Evolutionary conservation across 2,888 invertebrate genomes (phyloP), one percentile per base, ranked within the genome.

Genomic region (Hypsopygia costalis): DNA sequence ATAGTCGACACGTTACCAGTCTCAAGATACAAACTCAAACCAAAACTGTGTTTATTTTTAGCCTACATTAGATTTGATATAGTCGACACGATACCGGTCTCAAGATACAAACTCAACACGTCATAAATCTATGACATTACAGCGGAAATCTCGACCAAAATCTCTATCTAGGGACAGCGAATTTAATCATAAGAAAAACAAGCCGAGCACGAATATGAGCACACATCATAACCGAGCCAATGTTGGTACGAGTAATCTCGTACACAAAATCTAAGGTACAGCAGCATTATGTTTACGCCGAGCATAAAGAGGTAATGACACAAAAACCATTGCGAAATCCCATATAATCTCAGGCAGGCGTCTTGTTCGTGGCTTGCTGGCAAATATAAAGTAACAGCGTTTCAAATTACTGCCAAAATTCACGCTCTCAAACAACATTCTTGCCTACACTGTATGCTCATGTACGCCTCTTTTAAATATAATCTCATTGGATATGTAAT

Each of bases 311-410:
- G 45, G 53, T 51, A 53, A 42, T 48, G 53, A 48, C 49, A 52
- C 58, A 58, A 58, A 58, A 59, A 58, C 61, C 65, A 61, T 62
- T 53, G 50, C 46, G 9, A 52, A 45, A 62, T 65, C 64, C 60
- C 55, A 58, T 70, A 52, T 69, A 70, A 74, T 70, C 73, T 66
- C 47, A 51, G 48, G 46, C 47, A 49, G 51, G 49, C 55, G 55
- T 58, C 54, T 62, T 55, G 55, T 57, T 32, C 32, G 25, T 11
- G 31, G 20, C 30, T 27, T 40, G 33, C 5, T n/a, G 6, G 25
- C 25, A 25, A 25, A 25, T 25, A 7, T 25, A 25, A 4, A 4
- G 1, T 5, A n/a, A 6, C 25, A 25, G 25, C 6, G 25, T 25
- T n/a, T 25, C 25, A 25, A 25, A 3, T 16, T 16, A 16, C n/a